phyloP scores from a whole-genome alignment of 2,113 vertebrate species.

The Oceanodroma tethys region DNA sequence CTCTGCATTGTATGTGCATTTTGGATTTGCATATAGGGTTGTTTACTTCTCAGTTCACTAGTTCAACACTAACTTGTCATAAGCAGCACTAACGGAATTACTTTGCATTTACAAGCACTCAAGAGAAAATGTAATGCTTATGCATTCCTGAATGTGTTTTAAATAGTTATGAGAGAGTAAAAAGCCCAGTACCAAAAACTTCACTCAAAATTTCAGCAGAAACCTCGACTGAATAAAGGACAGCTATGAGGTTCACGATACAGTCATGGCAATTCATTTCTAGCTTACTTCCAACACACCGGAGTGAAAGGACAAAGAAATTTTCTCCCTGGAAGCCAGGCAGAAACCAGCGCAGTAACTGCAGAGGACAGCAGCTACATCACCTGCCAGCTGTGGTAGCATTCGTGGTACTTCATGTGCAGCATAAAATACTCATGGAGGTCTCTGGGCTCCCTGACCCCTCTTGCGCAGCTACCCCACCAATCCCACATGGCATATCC shows the following conservation, averaged over 20 bases:
- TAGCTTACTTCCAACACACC: not conserved
- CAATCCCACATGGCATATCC: fast-evolving
- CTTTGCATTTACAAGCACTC: not conserved
- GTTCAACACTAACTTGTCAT: not conserved
- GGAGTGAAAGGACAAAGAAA: not conserved
- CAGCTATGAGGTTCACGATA: fast-evolving
- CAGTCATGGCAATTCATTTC: not conserved
- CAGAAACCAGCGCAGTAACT: not conserved
- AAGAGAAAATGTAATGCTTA: not conserved
- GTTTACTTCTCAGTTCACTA: not conserved
- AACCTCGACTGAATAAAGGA: not conserved
- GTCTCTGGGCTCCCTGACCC: not conserved
- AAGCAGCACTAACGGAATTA: not conserved
- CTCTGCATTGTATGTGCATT: not conserved
- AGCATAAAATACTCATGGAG: not conserved
- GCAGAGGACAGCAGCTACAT: not conserved
- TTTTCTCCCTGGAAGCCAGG: not conserved
- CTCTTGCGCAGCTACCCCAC: not conserved
- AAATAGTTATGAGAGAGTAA: not conserved
- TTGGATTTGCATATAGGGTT: not conserved
- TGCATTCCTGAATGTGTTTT: not conserved
- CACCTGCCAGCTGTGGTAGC: not conserved
- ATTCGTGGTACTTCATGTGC: no score
- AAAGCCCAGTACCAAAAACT: not conserved
- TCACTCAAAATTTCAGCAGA: not conserved